phyloP scores from a whole-genome alignment of 1,140 invertebrate genomes.

The Pachyrhynchus sulphureomaculatus region DNA sequence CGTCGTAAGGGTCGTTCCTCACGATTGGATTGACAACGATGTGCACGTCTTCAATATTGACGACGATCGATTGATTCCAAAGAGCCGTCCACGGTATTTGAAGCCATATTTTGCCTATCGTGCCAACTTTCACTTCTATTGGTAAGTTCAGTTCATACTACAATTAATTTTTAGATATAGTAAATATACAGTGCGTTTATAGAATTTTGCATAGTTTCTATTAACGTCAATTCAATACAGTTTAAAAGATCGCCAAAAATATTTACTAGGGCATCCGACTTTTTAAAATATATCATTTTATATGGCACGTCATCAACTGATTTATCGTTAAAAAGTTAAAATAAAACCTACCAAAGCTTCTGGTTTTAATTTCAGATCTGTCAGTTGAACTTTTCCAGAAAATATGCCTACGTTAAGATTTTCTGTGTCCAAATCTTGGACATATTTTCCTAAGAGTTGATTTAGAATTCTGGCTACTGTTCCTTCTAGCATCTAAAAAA shows the following conservation, averaged over 20 bases:
- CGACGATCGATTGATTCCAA: conserved; percentile 67
- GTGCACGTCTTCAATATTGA: conserved; percentile 75
- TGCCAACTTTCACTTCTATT: conserved; percentile 78
- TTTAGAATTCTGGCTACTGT: conserved; percentile 76
- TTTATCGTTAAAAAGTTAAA: too few relatives aligned
- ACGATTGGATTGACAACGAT: conserved; percentile 74
- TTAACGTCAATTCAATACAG: too few relatives aligned
- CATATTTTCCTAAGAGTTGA: conserved; percentile 76
- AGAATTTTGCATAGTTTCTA: too few relatives aligned
- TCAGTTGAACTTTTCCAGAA: conserved; percentile 75
- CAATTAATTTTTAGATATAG: conserved; percentile 43
- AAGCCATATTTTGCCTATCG: conserved; percentile 72
- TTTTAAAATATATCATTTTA: background rate
- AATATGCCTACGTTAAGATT: conserved; percentile 82
- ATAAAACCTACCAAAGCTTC: conserved; percentile 74
- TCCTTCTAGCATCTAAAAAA: conserved; percentile 70
- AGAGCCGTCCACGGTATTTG: conserved; percentile 78
- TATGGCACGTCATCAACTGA: too few relatives aligned
- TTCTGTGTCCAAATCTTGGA: conserved; percentile 79
- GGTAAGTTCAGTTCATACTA: conserved; percentile 79
- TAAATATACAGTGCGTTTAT: too few relatives aligned
- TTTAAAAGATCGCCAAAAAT: too few relatives aligned
- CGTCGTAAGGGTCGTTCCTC: conserved; percentile 65
- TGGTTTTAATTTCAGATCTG: conserved; percentile 73
- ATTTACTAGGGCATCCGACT: background rate